Conservation (phyloP, 2,888 invertebrate genomes). For the Tholera decimalis region DNA sequence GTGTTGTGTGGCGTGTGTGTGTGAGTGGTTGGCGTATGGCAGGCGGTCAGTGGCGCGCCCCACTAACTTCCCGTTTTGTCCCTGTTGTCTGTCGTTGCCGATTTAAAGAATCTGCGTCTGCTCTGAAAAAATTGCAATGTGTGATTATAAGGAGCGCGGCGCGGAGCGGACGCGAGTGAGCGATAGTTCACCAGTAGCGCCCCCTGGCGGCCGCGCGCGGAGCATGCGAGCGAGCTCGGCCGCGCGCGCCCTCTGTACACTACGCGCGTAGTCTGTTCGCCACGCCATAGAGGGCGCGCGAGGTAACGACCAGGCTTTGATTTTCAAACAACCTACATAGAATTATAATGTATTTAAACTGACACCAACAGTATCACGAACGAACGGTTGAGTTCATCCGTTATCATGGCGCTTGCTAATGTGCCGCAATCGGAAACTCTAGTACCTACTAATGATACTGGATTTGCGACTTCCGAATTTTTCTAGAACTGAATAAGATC, state of each 20-base stretch:
- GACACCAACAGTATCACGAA: too few relatives aligned
- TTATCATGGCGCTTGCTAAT: too few relatives aligned
- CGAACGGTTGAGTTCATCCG: too few relatives aligned
- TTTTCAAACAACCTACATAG: background rate
- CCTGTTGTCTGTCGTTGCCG: background rate
- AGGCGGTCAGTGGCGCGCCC: slow-evolving; percentile 25
- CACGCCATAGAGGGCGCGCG: slow-evolving; percentile 30
- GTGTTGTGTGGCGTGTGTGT: background rate
- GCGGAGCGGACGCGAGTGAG: background rate
- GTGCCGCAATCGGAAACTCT: too few relatives aligned
- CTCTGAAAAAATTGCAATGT: slow-evolving; percentile 24
- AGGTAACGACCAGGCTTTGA: background rate
- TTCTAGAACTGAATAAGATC: too few relatives aligned
- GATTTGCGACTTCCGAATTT: too few relatives aligned
- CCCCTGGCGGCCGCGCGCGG: slow-evolving; percentile 8
- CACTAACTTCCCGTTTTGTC: slow-evolving; percentile 24
- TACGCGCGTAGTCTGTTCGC: background rate
- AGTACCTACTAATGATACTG: too few relatives aligned
- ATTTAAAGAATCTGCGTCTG: slow-evolving; percentile 29
- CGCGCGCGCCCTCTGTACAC: background rate
- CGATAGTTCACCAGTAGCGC: background rate
- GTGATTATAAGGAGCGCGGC: background rate
- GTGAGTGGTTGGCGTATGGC: background rate
- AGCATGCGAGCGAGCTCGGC: background rate
- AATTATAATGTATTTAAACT: too few relatives aligned